A percentile compares a stretch with the other conserved stretches of the same genome.
Evolutionary conservation across 2,797 vertebrate genomes (phyloP).

Genomic region (Gymnocypris eckloni): DNA sequence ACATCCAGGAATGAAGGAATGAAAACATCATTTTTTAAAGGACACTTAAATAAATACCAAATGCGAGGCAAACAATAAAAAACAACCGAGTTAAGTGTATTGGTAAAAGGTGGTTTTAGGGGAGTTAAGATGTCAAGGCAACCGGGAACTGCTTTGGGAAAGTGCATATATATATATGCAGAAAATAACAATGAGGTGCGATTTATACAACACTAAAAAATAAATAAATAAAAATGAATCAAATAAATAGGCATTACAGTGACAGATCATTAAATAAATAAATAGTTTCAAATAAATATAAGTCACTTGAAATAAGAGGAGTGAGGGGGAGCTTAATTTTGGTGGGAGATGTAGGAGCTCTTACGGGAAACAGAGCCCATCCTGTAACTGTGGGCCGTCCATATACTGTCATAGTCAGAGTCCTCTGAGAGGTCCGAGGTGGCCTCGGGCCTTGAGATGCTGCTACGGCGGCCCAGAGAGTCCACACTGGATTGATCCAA

Average conservation of each 20-base stretch:
- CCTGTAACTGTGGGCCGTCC: slow-evolving; percentile 97
- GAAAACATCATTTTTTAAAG: slow-evolving; percentile 30
- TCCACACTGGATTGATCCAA: slow-evolving; percentile 93
- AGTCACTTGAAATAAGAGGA: slow-evolving; percentile 46
- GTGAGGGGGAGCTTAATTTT: slow-evolving; percentile 81
- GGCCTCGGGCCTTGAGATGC: slow-evolving; percentile 88
- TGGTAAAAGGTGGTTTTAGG: slow-evolving; percentile 71
- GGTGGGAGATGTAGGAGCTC: slow-evolving; percentile 94
- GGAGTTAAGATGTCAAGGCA: slow-evolving; percentile 83
- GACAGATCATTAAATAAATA: slow-evolving; percentile 45
- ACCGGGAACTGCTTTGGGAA: slow-evolving; percentile 83
- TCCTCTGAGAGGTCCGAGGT: slow-evolving; percentile 93
- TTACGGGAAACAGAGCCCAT: slow-evolving; percentile 96
- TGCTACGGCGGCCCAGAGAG: slow-evolving; percentile 87
- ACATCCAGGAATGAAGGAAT: slow-evolving; percentile 19
- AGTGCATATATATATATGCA: slow-evolving; percentile 57
- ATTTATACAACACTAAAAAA: slow-evolving; percentile 48
- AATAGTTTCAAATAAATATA: slow-evolving; percentile 49
- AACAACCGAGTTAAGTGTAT: slow-evolving; percentile 76
- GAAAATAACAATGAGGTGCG: slow-evolving; percentile 35
- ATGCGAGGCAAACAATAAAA: slow-evolving; percentile 35
- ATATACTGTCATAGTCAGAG: slow-evolving; percentile 99
- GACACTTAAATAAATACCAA: slow-evolving; percentile 57
- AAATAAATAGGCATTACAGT: slow-evolving; percentile 47
- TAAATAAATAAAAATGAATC: slow-evolving; percentile 55